Conservation (phyloP, 2,888 invertebrate species). For the Drosophila engyochracea region DNA sequence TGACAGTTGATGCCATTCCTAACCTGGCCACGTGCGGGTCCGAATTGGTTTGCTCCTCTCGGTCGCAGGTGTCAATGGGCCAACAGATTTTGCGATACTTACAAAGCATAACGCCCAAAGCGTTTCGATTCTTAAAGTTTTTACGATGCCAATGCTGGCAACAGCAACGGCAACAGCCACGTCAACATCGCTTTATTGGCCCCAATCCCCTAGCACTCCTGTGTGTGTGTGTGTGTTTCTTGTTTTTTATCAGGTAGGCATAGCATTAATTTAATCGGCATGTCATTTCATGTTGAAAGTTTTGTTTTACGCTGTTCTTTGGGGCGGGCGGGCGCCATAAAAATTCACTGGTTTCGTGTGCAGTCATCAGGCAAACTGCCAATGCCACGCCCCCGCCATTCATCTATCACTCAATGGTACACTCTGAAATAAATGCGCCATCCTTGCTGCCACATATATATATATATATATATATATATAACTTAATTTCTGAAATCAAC, state of each 20-base stretch:
- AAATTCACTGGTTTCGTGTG: constrained; percentile 51
- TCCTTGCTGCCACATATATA: background rate
- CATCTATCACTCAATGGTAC: background rate
- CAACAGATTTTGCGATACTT: constrained; percentile 42
- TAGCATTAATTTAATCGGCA: constrained; percentile 75
- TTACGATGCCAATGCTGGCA: constrained; percentile 36
- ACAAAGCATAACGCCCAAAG: constrained; percentile 15
- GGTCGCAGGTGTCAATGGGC: constrained; percentile 50
- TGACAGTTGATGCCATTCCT: constrained; percentile 54
- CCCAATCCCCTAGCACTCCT: background rate
- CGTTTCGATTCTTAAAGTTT: constrained; percentile 55
- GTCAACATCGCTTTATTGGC: constrained; percentile 26
- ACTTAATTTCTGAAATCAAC: too few species aligned
- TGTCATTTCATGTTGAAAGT: constrained; percentile 74
- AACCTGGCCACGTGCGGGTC: constrained; percentile 20
- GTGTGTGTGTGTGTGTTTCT: background rate
- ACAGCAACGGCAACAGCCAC: constrained; percentile 26
- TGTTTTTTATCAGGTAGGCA: constrained; percentile 16
- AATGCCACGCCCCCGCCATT: background rate
- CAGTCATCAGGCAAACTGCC: constrained; percentile 2
- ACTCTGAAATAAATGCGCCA: background rate
- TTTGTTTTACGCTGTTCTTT: constrained; percentile 53
- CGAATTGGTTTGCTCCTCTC: background rate
- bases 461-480: background rate
- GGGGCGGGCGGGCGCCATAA: constrained; percentile 32